A percentile compares a stretch with the other conserved stretches of the same genome.
Conservation (phyloP, 2,888 invertebrate genomes). For the Blomia tropicalis region DNA sequence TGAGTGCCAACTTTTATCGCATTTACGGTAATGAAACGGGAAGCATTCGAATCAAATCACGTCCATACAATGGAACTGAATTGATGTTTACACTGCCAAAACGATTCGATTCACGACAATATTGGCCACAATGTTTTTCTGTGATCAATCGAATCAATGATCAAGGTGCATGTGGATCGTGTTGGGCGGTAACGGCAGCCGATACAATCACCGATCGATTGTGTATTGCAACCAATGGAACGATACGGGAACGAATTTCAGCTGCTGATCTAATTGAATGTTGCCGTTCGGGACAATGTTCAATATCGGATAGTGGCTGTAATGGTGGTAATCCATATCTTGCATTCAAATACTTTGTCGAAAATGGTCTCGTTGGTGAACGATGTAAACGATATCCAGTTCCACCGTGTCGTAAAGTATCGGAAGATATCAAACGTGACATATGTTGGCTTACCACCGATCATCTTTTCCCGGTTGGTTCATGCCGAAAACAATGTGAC, state of each 20-base stretch:
- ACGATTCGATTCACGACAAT: constrained; percentile 61
- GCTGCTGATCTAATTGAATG: constrained; percentile 70
- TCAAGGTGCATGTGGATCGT: constrained; percentile 81
- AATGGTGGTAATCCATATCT: constrained; percentile 63
- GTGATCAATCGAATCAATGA: constrained; percentile 64
- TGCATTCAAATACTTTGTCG: constrained; percentile 75
- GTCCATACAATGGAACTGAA: too few relatives aligned
- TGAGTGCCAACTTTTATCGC: too few relatives aligned
- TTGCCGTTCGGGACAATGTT: constrained; percentile 50
- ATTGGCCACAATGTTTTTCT: constrained; percentile 73
- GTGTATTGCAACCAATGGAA: constrained; percentile 61
- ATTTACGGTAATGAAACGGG: too few relatives aligned
- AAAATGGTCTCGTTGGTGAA: constrained; percentile 68
- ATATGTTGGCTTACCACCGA: too few relatives aligned
- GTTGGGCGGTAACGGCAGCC: constrained; percentile 83
- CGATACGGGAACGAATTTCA: constrained; percentile 55
- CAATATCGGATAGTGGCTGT: constrained; percentile 54
- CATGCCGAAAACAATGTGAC: too few relatives aligned
- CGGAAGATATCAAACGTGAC: too few relatives aligned
- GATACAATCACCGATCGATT: constrained; percentile 77
- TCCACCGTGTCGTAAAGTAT: too few relatives aligned
- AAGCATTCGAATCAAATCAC: too few relatives aligned
- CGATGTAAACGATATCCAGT: too few relatives aligned
- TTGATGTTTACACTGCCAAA: too few relatives aligned
- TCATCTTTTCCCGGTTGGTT: too few relatives aligned